A percentile compares a stretch with the other conserved stretches of the same genome.
These are phyloP conservation scores for Lasioglossum oenotherae DNA, from an alignment of 2,888 invertebrate genomes.

Conservation along the genomic window DNA sequence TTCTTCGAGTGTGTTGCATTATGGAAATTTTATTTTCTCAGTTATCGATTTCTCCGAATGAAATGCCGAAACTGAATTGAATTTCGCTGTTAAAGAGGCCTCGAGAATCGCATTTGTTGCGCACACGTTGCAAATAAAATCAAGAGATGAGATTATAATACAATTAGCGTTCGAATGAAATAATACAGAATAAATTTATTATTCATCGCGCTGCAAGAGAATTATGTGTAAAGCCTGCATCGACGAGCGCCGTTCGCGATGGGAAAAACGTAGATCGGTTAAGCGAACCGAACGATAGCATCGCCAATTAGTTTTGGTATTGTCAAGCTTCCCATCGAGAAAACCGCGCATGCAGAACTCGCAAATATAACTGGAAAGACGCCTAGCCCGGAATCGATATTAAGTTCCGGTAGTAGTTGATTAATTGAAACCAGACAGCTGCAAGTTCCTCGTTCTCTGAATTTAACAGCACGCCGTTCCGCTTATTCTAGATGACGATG, in stretches of 20 bases:
- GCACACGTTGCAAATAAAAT: not conserved
- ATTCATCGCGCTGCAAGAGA: constrained; percentile 1
- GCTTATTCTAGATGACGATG: constrained; percentile 55
- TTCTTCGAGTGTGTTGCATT: not conserved
- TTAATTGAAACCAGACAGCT: constrained; percentile 49
- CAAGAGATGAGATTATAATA: constrained; percentile 7
- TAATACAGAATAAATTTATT: constrained; percentile 4
- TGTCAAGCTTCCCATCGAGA: constrained; percentile 15
- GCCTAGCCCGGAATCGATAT: constrained; percentile 38
- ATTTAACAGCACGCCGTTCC: constrained; percentile 23
- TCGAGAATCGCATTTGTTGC: not conserved
- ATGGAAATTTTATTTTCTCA: not conserved
- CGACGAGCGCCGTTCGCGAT: constrained; percentile 3
- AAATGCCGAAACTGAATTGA: not conserved
- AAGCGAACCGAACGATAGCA: constrained; percentile 24
- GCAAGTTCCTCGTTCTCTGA: constrained; percentile 36
- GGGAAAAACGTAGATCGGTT: not conserved
- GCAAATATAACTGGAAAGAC: constrained; percentile 16
- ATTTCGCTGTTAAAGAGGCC: not conserved
- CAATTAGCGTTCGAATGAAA: constrained; percentile 6
- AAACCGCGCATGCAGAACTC: constrained; percentile 1
- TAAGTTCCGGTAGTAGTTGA: constrained; percentile 22
- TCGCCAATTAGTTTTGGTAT: constrained; percentile 35
- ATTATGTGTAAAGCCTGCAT: constrained; percentile 2
- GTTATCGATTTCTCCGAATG: not conserved